A percentile compares a stretch with the other conserved stretches of the same genome.
phyloP scores from a whole-genome alignment of 2,797 vertebrate species.

The Danio jaintianensis region DNA sequence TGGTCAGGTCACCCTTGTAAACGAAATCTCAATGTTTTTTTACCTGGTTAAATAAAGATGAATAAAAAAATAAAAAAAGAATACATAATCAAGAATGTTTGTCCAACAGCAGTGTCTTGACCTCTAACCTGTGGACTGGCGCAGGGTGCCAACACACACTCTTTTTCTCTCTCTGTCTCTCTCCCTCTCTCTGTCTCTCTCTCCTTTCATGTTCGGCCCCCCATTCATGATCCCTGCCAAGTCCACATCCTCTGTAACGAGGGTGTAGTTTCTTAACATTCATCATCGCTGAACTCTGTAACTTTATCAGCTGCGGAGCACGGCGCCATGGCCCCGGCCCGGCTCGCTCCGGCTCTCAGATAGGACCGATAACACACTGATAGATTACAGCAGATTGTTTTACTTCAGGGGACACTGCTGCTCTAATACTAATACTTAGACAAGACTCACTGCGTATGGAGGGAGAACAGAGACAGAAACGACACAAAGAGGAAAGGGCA shows the following conservation, averaged over 20 bases:
- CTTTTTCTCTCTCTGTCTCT: slow-evolving; percentile 48
- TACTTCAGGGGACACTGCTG: slow-evolving; percentile 87
- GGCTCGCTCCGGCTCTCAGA: slow-evolving; percentile 91
- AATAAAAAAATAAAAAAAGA: slow-evolving; percentile 13
- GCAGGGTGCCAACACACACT: slow-evolving; percentile 56
- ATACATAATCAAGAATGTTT: slow-evolving; percentile 59
- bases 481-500: slow-evolving; percentile 54
- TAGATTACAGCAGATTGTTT: slow-evolving; percentile 98
- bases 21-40: too few relatives aligned
- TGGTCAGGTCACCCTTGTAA: too few relatives aligned
- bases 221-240: slow-evolving; percentile 79
- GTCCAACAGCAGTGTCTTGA: slow-evolving; percentile 76
- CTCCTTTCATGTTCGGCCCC: slow-evolving; percentile 61
- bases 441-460: slow-evolving; percentile 70
- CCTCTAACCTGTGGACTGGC: slow-evolving; percentile 72
- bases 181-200: slow-evolving; percentile 53
- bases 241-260: slow-evolving; percentile 86
- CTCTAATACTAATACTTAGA: slow-evolving; percentile 83
- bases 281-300: slow-evolving; percentile 95
- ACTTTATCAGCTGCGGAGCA: slow-evolving; percentile 93
- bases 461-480: slow-evolving; percentile 51
- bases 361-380: slow-evolving; percentile 90
- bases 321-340: slow-evolving; percentile 86
- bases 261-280: slow-evolving; percentile 95
- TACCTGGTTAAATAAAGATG: too few relatives aligned